Conservation (phyloP, 2,113 vertebrate genomes). For the Chauna torquata region DNA sequence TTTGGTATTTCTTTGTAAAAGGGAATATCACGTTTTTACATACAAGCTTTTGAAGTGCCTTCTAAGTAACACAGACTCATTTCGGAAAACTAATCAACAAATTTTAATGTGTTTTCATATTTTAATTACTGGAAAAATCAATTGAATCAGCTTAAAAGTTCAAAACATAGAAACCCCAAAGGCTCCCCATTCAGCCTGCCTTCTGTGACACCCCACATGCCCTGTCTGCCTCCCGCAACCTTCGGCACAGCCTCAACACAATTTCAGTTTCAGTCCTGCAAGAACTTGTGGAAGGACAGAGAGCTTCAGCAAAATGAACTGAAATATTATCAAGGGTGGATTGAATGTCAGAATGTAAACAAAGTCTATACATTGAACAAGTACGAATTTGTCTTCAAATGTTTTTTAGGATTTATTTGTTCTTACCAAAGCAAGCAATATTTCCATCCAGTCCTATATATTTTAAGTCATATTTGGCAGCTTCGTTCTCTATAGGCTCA, state of each 20-base stretch:
- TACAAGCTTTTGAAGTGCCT: background rate
- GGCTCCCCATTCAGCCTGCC: background rate
- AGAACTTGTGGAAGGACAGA: background rate
- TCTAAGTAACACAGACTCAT: background rate
- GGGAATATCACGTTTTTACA: background rate
- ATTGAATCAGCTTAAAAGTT: background rate
- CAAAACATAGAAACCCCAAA: background rate
- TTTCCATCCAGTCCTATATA: slow-evolving; percentile 98
- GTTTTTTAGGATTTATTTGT: background rate
- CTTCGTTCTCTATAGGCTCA: slow-evolving; percentile 92
- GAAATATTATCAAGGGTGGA: background rate
- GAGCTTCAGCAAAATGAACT: background rate
- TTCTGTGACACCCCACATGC: background rate
- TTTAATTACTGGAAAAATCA: background rate
- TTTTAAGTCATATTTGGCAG: slow-evolving; percentile 94
- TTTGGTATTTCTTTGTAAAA: background rate
- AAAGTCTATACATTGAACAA: background rate
- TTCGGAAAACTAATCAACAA: background rate
- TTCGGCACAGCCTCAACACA: background rate
- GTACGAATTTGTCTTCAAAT: background rate
- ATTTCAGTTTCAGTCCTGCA: background rate
- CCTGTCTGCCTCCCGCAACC: background rate
- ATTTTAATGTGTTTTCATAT: background rate
- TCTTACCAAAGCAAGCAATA: slow-evolving; percentile 97
- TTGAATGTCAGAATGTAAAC: background rate